Base-by-base conservation (phyloP, 2,888 invertebrate genomes). In the Agrotis ipsilon region DNA sequence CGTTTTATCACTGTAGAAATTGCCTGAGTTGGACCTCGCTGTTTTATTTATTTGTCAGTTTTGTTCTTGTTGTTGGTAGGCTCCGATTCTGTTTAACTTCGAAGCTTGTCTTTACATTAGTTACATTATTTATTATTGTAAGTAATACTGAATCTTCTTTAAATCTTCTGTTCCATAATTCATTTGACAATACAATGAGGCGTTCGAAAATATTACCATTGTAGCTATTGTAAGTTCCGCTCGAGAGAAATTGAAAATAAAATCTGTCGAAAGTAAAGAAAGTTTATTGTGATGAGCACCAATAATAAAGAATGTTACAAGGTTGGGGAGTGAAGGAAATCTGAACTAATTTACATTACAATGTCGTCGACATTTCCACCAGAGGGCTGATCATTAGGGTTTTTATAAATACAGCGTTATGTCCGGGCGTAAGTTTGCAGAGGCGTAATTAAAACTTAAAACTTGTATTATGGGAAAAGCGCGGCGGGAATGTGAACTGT, bases 391-490 rank as follows among this genome's bases (percentile, higher is more conserved):
- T 87, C 84, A 88, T 88, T 87, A 83, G 78, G 78, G 75, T 80
- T 87, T 88, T 87, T 83, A 80, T 82, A 85, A 85, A 84, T 83
- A 84, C 81, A 68, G 80, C 75, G 55, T 88, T 86, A 86, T 78
- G 80, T 85, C 75, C 75, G 76, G 63, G 76, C 72, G 86, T 87
- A 90, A 91, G 89, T 90, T 91, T 91, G 86, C 87, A 87, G 88
- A 89, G 84, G 87, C 89, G 94, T 94, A 95, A 96, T 95, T 95
- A 96, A 96, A 95, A 94, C 92, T 95, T 92, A 92, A 93, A 94
- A 93, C 90, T 94, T 92, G 88, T 92, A 92, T 93, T 92, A 94
- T 88, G 88, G 91, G 83, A 75, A 86, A 86, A 88, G 88, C 89
- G 89, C 87, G 89, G 86, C 86, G 89, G 88, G 91, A 88, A 91